Conservation (phyloP, 2,797 vertebrate genomes). For the Hirundo rustica region DNA sequence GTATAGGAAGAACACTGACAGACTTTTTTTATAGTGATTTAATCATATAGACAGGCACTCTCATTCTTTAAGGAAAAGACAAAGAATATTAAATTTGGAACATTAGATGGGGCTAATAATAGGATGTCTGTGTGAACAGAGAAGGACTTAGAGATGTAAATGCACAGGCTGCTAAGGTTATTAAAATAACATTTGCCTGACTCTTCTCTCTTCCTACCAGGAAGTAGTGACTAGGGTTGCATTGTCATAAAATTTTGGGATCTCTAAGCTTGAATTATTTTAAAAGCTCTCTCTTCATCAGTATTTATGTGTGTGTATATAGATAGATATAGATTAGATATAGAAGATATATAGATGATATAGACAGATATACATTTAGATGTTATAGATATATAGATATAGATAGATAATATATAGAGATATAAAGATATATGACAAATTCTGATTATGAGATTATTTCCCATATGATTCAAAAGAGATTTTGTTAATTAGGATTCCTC, state of each 20-base stretch:
- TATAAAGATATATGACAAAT: neutral
- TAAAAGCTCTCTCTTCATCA: neutral
- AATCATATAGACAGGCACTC: slow-evolving; percentile 35
- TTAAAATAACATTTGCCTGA: slow-evolving; percentile 34
- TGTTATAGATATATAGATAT: too few species aligned
- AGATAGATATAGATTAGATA: neutral
- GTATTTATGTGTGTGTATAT: neutral
- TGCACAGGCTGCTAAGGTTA: slow-evolving; percentile 4
- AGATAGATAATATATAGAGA: neutral
- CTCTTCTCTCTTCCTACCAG: neutral
- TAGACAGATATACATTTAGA: neutral
- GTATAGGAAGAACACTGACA: neutral
- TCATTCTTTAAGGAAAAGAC: slow-evolving; percentile 54
- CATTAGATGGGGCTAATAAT: slow-evolving; percentile 36
- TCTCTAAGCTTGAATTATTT: neutral
- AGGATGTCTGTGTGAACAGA: neutral
- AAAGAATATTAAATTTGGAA: slow-evolving; percentile 56
- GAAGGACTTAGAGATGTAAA: slow-evolving; percentile 9
- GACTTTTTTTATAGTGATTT: slow-evolving; percentile 26
- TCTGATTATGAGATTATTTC: neutral
- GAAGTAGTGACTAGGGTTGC: neutral
- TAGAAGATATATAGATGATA: neutral
- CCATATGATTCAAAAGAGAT: neutral
- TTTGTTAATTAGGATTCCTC: neutral
- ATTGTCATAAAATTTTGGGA: neutral